These are phyloP conservation scores for Sturmia bella DNA, from an alignment of 2,888 invertebrate species.

Conservation along the genomic window DNA sequence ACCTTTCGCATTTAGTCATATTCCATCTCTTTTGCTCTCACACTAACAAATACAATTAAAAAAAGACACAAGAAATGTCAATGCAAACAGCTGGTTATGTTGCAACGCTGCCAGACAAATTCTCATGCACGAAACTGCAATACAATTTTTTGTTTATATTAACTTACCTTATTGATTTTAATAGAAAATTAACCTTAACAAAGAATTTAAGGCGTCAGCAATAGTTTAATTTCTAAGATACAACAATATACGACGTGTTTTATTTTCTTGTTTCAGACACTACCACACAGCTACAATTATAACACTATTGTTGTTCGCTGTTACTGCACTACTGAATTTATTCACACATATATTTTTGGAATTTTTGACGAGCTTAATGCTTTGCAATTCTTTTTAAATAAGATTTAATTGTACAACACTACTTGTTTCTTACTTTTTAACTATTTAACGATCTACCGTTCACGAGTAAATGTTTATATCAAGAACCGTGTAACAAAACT, in stretches of 20 bases:
- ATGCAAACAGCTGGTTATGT: constrained; percentile 39
- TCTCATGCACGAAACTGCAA: not conserved
- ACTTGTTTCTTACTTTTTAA: not conserved
- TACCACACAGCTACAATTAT: constrained; percentile 10
- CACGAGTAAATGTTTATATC: constrained; percentile 38
- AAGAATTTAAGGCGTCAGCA: not conserved
- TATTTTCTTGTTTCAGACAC: not conserved
- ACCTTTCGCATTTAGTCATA: not conserved
- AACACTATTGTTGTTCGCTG: not conserved
- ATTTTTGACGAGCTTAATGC: not conserved
- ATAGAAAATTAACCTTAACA: not conserved
- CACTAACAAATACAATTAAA: not conserved
- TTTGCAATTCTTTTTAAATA: not conserved
- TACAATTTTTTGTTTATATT: not conserved
- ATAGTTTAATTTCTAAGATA: not conserved
- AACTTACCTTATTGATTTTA: constrained; percentile 29
- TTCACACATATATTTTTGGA: not conserved
- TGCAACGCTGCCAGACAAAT: constrained; percentile 47
- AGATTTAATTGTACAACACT: constrained; percentile 27
- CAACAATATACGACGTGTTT: not conserved
- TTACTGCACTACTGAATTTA: not conserved
- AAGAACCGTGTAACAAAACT: constrained; percentile 51
- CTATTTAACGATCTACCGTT: constrained; percentile 2
- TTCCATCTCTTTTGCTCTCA: constrained; percentile 33
- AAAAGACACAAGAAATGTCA: not conserved